Base-by-base conservation (phyloP, 2,113 vertebrate genomes). In the Chroicocephalus ridibundus region DNA sequence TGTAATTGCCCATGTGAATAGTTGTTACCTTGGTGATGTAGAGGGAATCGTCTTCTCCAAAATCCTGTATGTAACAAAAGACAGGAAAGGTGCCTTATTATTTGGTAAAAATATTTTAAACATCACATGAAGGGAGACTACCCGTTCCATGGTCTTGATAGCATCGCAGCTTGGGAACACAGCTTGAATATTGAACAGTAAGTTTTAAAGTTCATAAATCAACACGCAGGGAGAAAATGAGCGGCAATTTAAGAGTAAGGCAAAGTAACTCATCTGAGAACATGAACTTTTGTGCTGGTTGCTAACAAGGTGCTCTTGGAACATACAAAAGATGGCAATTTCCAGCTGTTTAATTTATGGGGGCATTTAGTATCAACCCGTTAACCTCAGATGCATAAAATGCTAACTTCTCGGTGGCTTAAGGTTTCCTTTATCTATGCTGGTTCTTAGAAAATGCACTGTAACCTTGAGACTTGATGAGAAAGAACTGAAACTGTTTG, bases 1-100 rank as follows among this genome's bases (percentile, higher is more conserved):
- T 99, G 98, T 99, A 99, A 97, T 99, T 99, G 92, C 99, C 99
- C 99, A 99, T 99, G 98, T 99, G 99, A 97, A 99, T 96, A 42
- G 99, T 99, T 85, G 99, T 99, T 98, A 99, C 99, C 98, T 99
- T 99, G 97, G 99, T 99, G 98, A 99, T 99, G 98, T 99, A 99
- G 83, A 99, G 98, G 77, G 99, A 99, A 97, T 98, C 98, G 3
- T 99, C 99, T 72, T 99, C 99, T 88, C 99, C 99, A 81, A 99
- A 99, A 98, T 99, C 99, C 99, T 99, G 98, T 19, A 83, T 20
- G 47, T 92, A 96, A 94, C 66, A 94, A 92, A 96, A 97, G 92
- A 97, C 77, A 97, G 42, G 44, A 93, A 94, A 86, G 70, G 31
- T 26, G 82, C 52, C 70, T 96, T 86, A 82, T 81, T 72, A 81